Base-by-base conservation (phyloP, 2,113 vertebrate genomes). In the Nothobranchius kuhntae region DNA sequence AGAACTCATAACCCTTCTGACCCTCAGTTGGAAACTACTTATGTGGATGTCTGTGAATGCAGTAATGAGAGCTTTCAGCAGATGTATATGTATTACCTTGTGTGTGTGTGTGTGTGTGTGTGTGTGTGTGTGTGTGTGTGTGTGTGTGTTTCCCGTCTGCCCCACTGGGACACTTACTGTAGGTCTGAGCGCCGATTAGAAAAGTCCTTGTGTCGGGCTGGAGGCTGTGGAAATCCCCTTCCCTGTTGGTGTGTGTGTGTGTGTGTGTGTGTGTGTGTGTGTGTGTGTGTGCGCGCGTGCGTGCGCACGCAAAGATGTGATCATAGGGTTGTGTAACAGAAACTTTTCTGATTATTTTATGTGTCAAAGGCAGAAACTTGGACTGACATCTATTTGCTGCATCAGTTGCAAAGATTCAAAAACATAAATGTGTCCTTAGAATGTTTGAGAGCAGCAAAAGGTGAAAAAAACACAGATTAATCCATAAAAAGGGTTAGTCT, bases 181-280 rank as follows among this genome's bases (percentile, higher is more conserved):
- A 44, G 55, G 61, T 80, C 73, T 77, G 54, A 75, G 66, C 17
- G 44, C 54, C 77, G 82, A 86, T 89, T 81, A 87, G 76, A 87
- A 66, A 76, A 75, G 75, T 61, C 86, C 79, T 74, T 87, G 78
- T 90, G 81, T 75, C 47, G 0, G 61, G 50, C 61, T 75, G 75
- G 75, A 79, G 74, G 64, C 38, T 24, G 50, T 90, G 89, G 89
- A 90, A 89, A 84, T 87, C 85, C 89, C 89, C 87, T 81, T 42
- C 64, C 66, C 26, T 64, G 38, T 65, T 4, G 12, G 44, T 45
- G 44, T 11, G 44, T 45, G 44, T 45, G 44, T 11, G 44, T 45
- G 44, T 9, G 44, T 64, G 62, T 47, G 7, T 47, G 60, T 57
- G 13, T 47, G 26, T 61, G 63, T 74, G 69, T 65, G 24, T 45